Conservation (phyloP, 2,797 vertebrate species). For the Iguana delicatissima region DNA sequence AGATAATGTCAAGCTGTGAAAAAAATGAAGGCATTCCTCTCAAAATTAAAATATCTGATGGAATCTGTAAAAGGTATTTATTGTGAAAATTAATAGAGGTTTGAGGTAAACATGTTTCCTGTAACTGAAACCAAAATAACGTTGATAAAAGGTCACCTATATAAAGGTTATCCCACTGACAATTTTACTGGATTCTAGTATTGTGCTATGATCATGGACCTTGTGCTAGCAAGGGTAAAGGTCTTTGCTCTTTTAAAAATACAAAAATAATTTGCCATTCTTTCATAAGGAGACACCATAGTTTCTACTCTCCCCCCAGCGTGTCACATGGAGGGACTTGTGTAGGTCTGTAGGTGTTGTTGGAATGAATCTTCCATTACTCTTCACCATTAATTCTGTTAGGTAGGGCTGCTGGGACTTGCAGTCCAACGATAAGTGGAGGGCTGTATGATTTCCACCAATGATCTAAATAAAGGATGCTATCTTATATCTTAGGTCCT, state of each 20-base stretch:
- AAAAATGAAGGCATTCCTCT: not conserved
- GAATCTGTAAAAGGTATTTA: not conserved
- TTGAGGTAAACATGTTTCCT: not conserved
- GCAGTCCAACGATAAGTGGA: not conserved
- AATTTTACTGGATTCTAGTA: no score
- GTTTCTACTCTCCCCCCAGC: not conserved
- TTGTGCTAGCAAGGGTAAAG: no score
- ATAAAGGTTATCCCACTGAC: no score
- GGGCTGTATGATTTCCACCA: not conserved
- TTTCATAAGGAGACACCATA: not conserved
- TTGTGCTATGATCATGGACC: no score
- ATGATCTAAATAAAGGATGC: no score
- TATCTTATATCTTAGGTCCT: not conserved
- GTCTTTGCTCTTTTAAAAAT: not conserved
- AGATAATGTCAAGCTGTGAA: not conserved
- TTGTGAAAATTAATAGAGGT: not conserved
- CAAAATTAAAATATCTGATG: not conserved
- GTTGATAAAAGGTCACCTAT: not conserved
- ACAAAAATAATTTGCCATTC: not conserved
- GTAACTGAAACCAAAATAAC: not conserved
- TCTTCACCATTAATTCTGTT: not conserved
- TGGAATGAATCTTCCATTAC: not conserved
- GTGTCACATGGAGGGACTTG: no score
- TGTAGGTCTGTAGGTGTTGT: not conserved
- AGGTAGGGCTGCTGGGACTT: not conserved